Evolutionary conservation across 37 sponge, comb jelly and placozoan genomes (phyloP), one percentile per base, ranked within the genome.

Genomic region (Oscarella lobularis): DNA sequence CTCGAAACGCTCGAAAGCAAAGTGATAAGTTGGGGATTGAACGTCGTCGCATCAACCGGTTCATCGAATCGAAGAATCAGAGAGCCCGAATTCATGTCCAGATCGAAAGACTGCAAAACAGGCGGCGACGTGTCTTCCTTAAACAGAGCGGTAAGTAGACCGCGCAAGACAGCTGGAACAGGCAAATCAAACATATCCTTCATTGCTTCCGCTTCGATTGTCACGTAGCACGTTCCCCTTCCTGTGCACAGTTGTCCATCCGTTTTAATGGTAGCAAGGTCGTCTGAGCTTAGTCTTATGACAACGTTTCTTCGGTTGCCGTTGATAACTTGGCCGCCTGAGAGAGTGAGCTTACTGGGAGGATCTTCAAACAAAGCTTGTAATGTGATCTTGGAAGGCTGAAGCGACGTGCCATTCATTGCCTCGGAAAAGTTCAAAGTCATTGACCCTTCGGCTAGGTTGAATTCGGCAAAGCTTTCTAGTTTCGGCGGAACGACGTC

Each of bases 201-300:
- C 14, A 89, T 73, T 27, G 81, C 76, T 14, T 73, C 85, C 6
- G 35, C 74, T 48, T 32, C 36, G 0, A 85, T 67, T 2, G 79
- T 37, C 14, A 89, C 72, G 74, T 94, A 94, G 75, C 95, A 94
- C 60, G 89, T 94, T 77, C 95, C 95, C 67, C 95, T 74, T 85
- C 88, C 86, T 1, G 83, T 87, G 73, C 95, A 94, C 33, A 94
- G 84, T 6, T 94, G 54, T 6, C 66, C 33, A 67, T 89, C 85
- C 33, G 67, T 74, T 73, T 84, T 84, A 31, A 94, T 77, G 9
- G 81, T 72, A 41, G 74, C 41, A 0, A 80, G 39, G 41, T 94
- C 95, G 3, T 3, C 32, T 38, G 66, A 4, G 30, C 81, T 68
- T 3, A 94, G 54, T 9, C 72, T 73, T 29, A 94, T 75, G 3